These are phyloP conservation scores for Masticophis lateralis DNA, from an alignment of 2,797 vertebrate genomes.

Conservation along the genomic window DNA sequence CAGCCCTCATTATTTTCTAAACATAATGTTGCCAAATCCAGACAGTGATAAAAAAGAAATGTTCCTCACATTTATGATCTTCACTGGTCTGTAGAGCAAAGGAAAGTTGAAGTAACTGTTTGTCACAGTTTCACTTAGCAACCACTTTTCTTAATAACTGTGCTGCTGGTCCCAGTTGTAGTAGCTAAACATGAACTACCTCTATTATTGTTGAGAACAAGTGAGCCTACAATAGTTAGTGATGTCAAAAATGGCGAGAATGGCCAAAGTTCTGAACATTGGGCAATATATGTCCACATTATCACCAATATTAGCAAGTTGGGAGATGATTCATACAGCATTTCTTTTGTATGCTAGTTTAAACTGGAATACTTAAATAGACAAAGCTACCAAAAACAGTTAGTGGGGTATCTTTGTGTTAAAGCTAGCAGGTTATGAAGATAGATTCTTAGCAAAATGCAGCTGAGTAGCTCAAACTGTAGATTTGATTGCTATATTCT, in stretches of 20 bases:
- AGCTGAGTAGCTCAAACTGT: background rate
- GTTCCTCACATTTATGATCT: background rate
- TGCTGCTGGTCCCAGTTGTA: background rate
- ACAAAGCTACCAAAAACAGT: background rate
- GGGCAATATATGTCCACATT: background rate
- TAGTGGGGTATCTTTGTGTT: background rate
- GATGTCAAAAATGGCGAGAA: background rate
- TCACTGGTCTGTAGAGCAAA: background rate
- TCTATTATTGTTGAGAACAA: background rate
- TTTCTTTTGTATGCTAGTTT: background rate
- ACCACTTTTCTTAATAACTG: background rate
- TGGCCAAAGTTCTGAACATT: background rate
- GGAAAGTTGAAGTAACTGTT: background rate
- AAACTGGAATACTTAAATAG: background rate
- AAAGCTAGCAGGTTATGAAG: background rate
- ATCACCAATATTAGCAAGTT: background rate
- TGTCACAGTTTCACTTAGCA: background rate
- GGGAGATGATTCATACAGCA: background rate
- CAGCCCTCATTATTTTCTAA: background rate
- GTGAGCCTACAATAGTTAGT: background rate
- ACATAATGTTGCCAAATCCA: background rate
- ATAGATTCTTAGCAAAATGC: background rate
- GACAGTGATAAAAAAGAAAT: background rate
- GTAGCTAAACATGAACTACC: background rate
- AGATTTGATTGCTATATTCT: background rate